Evolutionary conservation across 2,888 invertebrate genomes (phyloP), one percentile per base, ranked within the genome.

Genomic region (Incurvaria masculella): DNA sequence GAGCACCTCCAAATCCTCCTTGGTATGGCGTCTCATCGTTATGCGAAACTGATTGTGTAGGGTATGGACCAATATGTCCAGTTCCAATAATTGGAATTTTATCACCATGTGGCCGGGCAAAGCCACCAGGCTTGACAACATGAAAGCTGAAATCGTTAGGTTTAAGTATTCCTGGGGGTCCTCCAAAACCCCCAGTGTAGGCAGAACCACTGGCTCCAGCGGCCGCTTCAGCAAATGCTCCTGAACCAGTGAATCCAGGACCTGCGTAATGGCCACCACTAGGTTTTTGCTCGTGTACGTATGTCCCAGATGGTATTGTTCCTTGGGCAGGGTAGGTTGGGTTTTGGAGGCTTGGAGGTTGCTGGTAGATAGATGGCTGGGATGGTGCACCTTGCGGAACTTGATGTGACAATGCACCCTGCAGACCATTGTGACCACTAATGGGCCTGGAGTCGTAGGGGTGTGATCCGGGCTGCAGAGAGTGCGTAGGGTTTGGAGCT

Each of bases 101-200:
- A 21, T 14, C 26, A 21, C 42, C 45, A 14, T 19, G 20, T 8
- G 44, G 44, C 21, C 21, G 44, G 11, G n/a, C 21, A 21, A 18
- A 23, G 8, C 17, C n/a, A n/a, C 33, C 26, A 45, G 17, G 18
- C 11, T 21, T 40, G 21, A 41, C 18, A 44, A 21, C 11, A n/a
- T 11, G 8, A 18, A 54, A 33, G 44, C 59, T 58, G n/a, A 39
- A 44, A 46, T 75, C 72, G 51, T 62, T 65, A 1, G 78, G 72
- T 56, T 64, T 65, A 5, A 74, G 55, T 14, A 74, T 49, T n/a
- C 78, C 78, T 21, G 74, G 68, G 42, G 76, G 73, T 21, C 74
- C 78, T 33, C 75, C 73, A 54, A 78, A 78, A 16, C 76, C 72
- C 46, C 73, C 75, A 16, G 66, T 61, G 52, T 76, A 76, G 33